phyloP scores from a whole-genome alignment of 2,797 vertebrate genomes.

The Spinus olivaceus region DNA sequence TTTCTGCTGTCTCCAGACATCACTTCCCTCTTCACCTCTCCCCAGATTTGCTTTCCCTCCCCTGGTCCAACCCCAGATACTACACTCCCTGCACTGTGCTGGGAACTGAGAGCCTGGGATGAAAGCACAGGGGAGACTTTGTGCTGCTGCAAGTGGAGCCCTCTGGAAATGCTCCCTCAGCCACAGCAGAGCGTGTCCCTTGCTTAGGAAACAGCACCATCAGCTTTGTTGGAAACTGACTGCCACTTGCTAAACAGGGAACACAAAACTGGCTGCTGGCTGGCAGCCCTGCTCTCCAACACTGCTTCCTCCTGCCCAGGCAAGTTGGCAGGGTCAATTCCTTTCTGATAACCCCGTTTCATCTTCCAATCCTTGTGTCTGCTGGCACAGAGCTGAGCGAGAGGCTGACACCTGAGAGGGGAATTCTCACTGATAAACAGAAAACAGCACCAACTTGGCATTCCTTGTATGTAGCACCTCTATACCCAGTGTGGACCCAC shows the following conservation, averaged over 20 bases:
- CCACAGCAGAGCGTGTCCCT: accelerated
- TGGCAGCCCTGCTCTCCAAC: background rate
- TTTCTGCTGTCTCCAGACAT: background rate
- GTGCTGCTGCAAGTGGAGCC: background rate
- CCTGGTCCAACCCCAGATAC: background rate
- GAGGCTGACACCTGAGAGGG: background rate
- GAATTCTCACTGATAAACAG: background rate
- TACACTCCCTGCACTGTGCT: background rate
- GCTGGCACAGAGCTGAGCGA: background rate
- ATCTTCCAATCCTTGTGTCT: background rate
- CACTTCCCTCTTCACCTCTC: background rate
- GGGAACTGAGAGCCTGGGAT: background rate
- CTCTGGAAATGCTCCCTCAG: background rate
- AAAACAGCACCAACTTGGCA: background rate
- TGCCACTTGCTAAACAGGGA: background rate
- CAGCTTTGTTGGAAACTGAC: background rate
- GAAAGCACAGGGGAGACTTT: background rate
- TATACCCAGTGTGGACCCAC: accelerated
- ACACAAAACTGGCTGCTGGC: background rate
- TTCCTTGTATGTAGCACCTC: background rate
- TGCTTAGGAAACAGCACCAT: background rate
- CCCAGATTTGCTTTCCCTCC: background rate
- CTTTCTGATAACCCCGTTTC: background rate
- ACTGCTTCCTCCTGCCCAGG: background rate
- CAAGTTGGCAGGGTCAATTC: background rate